A percentile compares a stretch with the other conserved stretches of the same genome.
These are phyloP conservation scores for Acrossocheilus fasciatus DNA, from an alignment of 2,797 vertebrate species.

Conservation along the genomic window DNA sequence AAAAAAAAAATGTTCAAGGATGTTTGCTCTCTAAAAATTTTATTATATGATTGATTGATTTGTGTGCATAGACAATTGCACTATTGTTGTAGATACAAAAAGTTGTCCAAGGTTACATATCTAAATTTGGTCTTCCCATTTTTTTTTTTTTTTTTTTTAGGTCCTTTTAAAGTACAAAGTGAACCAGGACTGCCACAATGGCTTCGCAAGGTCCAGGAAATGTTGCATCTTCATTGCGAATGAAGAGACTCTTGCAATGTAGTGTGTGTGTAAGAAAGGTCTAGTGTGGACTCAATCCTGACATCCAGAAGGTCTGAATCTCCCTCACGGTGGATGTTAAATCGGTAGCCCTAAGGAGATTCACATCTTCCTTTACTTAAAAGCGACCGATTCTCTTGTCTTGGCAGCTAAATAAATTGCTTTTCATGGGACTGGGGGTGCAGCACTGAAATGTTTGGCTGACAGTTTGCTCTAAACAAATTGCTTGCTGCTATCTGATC, in stretches of 20 bases:
- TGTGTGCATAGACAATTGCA: not conserved
- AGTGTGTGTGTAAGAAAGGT: slow-evolving; percentile 23
- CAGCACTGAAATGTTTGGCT: slow-evolving; percentile 43
- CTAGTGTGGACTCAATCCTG: slow-evolving; percentile 32
- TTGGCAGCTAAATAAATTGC: slow-evolving; percentile 59
- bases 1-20: too few relatives aligned
- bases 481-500: slow-evolving; percentile 59
- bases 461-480: slow-evolving; percentile 59
- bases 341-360: slow-evolving; percentile 33
- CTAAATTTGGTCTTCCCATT: not conserved
- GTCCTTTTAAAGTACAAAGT: not conserved
- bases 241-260: not conserved
- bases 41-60: too few relatives aligned
- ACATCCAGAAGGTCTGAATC: slow-evolving; percentile 36
- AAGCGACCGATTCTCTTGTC: not conserved
- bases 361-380: slow-evolving; percentile 13
- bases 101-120: not conserved
- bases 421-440: slow-evolving; percentile 43
- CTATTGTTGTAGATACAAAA: not conserved
- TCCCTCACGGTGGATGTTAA: slow-evolving; percentile 60
- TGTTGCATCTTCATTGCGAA: not conserved
- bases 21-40: too few relatives aligned
- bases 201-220: not conserved
- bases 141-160: too few relatives aligned
- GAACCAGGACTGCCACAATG: not conserved